A percentile compares a stretch with the other conserved stretches of the same genome.
Evolutionary conservation across 2,888 invertebrate genomes (phyloP).

Genomic region (Ormyrus nitidulus): DNA sequence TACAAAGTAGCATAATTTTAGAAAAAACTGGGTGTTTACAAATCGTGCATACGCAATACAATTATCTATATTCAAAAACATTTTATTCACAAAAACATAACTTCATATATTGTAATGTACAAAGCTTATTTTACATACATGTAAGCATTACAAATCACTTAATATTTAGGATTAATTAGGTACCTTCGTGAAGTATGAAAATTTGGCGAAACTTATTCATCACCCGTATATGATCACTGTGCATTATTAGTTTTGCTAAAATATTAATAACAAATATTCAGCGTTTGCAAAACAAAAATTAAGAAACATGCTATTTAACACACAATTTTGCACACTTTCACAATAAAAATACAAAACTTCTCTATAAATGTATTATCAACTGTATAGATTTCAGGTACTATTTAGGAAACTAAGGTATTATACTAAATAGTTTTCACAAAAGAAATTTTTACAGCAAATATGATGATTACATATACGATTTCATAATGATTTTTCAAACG

Average conservation of each 20-base stretch:
- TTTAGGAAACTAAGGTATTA: constrained; percentile 16
- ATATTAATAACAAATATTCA: background rate
- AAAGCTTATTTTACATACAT: constrained; percentile 26
- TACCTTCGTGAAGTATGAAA: constrained; percentile 71
- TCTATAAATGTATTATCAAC: background rate
- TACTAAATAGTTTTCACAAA: constrained; percentile 1
- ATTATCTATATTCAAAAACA: background rate
- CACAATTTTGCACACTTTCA: background rate
- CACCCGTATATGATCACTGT: constrained; percentile 41
- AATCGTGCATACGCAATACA: too few relatives aligned
- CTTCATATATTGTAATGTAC: constrained; percentile 32
- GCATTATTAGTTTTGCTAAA: constrained; percentile 11
- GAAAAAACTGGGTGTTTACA: too few relatives aligned
- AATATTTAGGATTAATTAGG: constrained; percentile 63
- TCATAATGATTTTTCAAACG: too few relatives aligned
- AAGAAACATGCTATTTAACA: background rate
- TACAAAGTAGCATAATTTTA: too few relatives aligned
- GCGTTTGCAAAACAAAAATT: background rate
- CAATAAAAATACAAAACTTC: constrained; percentile 1
- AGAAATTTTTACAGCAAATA: too few relatives aligned
- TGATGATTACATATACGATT: too few relatives aligned
- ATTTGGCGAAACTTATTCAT: constrained; percentile 63
- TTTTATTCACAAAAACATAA: constrained; percentile 21
- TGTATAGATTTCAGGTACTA: constrained; percentile 35
- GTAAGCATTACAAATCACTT: constrained; percentile 15